Conservation (phyloP, 2,113 vertebrate species). For the Tauraco erythrolophus region DNA sequence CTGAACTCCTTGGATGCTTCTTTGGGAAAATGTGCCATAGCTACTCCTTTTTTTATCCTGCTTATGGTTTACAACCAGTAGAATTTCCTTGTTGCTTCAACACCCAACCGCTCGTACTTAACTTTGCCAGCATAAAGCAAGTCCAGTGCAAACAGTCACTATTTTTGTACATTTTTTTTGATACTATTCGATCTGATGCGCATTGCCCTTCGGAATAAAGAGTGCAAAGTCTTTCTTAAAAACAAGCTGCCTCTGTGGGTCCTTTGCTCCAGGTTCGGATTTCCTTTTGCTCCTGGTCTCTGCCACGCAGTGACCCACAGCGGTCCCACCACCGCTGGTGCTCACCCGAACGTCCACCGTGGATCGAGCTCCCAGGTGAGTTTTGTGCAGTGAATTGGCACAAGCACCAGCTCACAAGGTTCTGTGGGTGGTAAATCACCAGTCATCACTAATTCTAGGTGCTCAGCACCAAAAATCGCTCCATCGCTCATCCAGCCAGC, state of each 20-base stretch:
- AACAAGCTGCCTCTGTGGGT: neutral
- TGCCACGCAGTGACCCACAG: accelerated
- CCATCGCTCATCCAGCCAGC: neutral
- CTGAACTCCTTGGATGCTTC: neutral
- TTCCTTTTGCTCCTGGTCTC: neutral
- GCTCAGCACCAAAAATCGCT: neutral
- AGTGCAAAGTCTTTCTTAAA: neutral
- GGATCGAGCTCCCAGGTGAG: accelerated
- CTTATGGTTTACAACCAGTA: neutral
- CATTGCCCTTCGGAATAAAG: constrained; percentile 5
- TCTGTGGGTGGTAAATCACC: neutral
- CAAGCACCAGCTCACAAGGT: neutral
- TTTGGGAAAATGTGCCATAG: neutral
- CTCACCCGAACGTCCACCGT: accelerated
- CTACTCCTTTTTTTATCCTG: neutral
- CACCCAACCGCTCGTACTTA: neutral
- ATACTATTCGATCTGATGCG: neutral
- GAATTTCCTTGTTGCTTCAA: neutral
- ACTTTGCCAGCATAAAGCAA: neutral
- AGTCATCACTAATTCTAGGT: accelerated
- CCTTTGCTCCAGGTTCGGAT: neutral
- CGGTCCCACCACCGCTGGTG: neutral
- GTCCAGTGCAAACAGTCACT: neutral
- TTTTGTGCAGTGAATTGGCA: neutral
- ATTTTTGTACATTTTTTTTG: neutral